A percentile compares a stretch with the other conserved stretches of the same genome.
Conservation (phyloP, 2,888 invertebrate species). For the Drosophila glabriapex region DNA sequence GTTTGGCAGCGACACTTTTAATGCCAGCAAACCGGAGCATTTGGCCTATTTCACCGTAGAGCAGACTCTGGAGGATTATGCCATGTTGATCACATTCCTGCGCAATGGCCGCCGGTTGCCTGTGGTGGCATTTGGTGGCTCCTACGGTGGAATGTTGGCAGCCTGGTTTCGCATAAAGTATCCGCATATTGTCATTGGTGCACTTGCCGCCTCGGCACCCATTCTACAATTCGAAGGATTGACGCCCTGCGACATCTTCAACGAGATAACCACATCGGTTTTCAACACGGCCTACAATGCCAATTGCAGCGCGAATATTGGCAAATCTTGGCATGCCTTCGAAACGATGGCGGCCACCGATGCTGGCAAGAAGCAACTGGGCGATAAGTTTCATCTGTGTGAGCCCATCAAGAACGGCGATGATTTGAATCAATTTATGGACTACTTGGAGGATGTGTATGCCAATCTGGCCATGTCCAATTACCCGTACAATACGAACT, state of each 20-base stretch:
- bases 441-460: constrained; percentile 91
- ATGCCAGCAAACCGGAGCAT: constrained; percentile 88
- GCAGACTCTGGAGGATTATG: constrained; percentile 98
- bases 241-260: constrained; percentile 91
- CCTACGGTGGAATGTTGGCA: constrained; percentile 98
- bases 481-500: constrained; percentile 95
- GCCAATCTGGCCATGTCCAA: constrained; percentile 96
- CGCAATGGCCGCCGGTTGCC: constrained; percentile 87
- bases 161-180: constrained; percentile 99
- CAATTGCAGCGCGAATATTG: constrained; percentile 90
- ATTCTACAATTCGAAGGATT: constrained; percentile 93
- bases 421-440: constrained; percentile 87
- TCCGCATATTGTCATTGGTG: constrained; percentile 94
- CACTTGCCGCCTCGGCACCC: constrained; percentile 97
- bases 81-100: constrained; percentile 89
- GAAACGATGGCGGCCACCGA: constrained; percentile 87
- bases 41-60: constrained; percentile 94
- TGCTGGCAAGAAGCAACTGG: constrained; percentile 90
- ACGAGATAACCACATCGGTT: constrained; percentile 92
- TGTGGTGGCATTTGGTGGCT: constrained; percentile 94
- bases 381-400: constrained; percentile 92
- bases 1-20: constrained; percentile 91
- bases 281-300: constrained; percentile 86
- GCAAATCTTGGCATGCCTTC: constrained; percentile 91
- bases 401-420: constrained; percentile 87